Base-by-base conservation (phyloP, 2,113 vertebrate species). In the Plecotus auritus region DNA sequence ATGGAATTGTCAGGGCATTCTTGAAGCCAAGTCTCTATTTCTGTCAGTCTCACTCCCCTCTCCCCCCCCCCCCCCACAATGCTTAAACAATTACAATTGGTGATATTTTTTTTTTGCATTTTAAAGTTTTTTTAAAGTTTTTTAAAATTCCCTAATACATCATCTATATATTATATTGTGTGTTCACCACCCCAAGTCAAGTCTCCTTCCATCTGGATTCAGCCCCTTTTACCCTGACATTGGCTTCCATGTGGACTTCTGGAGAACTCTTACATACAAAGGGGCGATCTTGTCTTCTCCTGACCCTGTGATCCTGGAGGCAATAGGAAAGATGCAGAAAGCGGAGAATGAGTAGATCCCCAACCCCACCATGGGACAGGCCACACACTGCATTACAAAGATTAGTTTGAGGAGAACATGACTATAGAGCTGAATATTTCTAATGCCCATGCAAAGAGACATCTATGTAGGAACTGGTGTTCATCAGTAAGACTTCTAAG, bases 401-500 rank as follows among this genome's bases (percentile, higher is more conserved):
- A 2, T 42, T n/a, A 13, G 70, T 37, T 14, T 17, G 2, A 7
- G 4, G 49, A 89, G 35, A 74, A 49, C 37, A 51, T 28, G 9
- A 12, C 4, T 14, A 1, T 3, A 2, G 4, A n/a, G 14, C 9
- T 6, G 70, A 26, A 11, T 42, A 16, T 7, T 30, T 45, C 35
- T 47, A 45, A 56, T 26, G 4, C 35, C n/a, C n/a, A 4, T 32
- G 64, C 37, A 28, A 18, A 77, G 20, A 0, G 7, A 37, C 9
- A 5, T 64, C 28, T 22, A 0, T 20, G 3, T 5, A 42, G 20
- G 2, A 26, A 14, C 45, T 18, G 5, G 20, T 45, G 2, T 22
- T 4, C 0, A 1, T 49, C 28, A 45, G 14, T 11, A n/a, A 69
- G 42, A 23, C 32, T 6, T 5, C 1, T 2, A 2, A 9, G 12